These are phyloP conservation scores for Pomacea canaliculata DNA, from an alignment of 2,888 invertebrate species.

Conservation along the genomic window DNA sequence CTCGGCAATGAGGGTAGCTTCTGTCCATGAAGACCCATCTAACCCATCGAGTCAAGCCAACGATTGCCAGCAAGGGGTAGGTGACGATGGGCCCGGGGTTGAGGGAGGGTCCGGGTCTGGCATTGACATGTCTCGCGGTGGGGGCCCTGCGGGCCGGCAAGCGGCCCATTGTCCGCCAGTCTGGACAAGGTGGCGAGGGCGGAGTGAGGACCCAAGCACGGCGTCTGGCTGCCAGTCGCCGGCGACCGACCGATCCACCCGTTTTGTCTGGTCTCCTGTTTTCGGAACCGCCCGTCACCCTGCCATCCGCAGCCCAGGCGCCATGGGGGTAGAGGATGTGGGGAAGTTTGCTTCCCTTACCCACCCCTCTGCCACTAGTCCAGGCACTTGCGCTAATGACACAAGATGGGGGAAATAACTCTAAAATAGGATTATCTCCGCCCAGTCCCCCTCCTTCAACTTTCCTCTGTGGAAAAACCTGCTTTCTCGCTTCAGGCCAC, in stretches of 20 bases:
- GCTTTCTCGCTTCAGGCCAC: background rate
- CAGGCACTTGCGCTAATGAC: slow-evolving; percentile 21
- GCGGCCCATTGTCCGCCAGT: background rate
- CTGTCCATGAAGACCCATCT: too few relatives aligned
- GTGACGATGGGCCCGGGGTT: too few relatives aligned
- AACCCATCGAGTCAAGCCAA: too few relatives aligned
- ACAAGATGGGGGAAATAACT: slow-evolving; percentile 26
- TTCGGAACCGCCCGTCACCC: background rate
- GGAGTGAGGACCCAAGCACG: background rate
- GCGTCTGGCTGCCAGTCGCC: slow-evolving; percentile 10
- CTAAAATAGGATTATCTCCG: slow-evolving; percentile 25
- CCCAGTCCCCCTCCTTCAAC: slow-evolving; percentile 10
- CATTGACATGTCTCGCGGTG: slow-evolving; percentile 14
- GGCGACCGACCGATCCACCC: slow-evolving; percentile 6
- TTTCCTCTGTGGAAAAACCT: background rate
- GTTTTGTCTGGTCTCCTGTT: slow-evolving; percentile 2
- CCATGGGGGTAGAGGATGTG: background rate
- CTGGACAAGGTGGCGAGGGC: slow-evolving; percentile 10
- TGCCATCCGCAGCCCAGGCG: background rate
- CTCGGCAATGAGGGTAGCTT: too few relatives aligned
- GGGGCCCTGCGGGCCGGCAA: background rate
- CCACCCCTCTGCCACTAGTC: background rate
- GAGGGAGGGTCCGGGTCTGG: slow-evolving; percentile 14
- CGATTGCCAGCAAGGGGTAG: too few relatives aligned
- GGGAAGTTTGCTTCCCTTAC: background rate